Base-by-base conservation (phyloP, 2,797 vertebrate genomes). In the Cossypha polioptera region DNA sequence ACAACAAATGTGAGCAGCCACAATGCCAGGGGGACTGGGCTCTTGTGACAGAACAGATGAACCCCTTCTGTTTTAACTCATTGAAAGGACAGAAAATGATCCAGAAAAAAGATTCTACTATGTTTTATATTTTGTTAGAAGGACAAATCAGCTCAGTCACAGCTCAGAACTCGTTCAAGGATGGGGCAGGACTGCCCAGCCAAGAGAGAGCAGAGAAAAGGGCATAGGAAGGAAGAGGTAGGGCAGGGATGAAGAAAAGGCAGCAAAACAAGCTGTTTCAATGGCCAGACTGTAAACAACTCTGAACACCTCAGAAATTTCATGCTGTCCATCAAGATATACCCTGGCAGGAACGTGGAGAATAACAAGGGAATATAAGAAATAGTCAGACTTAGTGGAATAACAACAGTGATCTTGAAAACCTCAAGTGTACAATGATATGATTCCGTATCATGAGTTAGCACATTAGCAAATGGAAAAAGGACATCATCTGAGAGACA, bases 211-310 rank as follows among this genome's bases (percentile, higher is more conserved):
- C 43, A 69, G 31, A 61, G 24, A 24, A 90, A 90, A 79, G 51
- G 36, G 43, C 73, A 74, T 33, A 78, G 38, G 58, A 90, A 77
- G 15, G 66, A 90, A 85, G 43, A 73, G 67, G 63, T 16, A 61
- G 40, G 47, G n/a, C 53, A 94, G 38, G 38, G 65, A 67, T 80
- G 57, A 74, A 80, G 24, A 47, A 71, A 38, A 40, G 47, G 29
- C 35, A 86, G 53, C 31, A 61, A 67, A 80, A 61, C n/a, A 65
- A 68, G 31, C 31, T 38, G 19, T 24, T n/a, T 14, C 53, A 51
- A 9, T 54, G 54, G 35, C n/a, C 17, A 42, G 29, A 38, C 0
- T 1, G 48, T 26, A 71, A 92, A 31, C 29, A 67, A 28, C 0
- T 0, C 20, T 38, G 43, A 80, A 53, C 13, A 53, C 16, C 40